Conservation (phyloP, 1,140 invertebrate genomes). For the Macrotrachela quadricornifera region DNA sequence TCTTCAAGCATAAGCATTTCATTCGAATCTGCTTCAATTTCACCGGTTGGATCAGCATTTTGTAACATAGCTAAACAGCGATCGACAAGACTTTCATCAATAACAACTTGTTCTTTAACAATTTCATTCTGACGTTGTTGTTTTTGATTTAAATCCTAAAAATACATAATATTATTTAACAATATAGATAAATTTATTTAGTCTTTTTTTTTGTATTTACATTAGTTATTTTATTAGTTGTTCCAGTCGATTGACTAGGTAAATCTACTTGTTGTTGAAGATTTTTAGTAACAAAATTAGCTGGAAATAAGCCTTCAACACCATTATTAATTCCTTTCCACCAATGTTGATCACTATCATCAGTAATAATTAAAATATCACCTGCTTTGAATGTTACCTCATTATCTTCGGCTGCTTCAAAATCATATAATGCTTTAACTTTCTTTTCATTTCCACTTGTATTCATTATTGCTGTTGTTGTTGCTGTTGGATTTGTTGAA, state of each 20-base stretch:
- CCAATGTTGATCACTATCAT: conserved; percentile 74
- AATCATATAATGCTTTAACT: conserved; percentile 86
- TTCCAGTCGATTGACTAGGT: not conserved
- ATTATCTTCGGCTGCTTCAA: conserved; percentile 96
- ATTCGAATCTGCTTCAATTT: conserved; percentile 38
- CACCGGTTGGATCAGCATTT: conserved; percentile 71
- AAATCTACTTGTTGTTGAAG: not conserved
- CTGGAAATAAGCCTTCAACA: conserved; percentile 82
- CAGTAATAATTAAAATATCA: conserved; percentile 47
- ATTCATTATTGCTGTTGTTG: not conserved
- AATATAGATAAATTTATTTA: no score
- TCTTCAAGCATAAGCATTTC: conserved; percentile 56
- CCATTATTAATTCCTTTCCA: conserved; percentile 84
- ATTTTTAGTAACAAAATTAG: conserved; percentile 61
- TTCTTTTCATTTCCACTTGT: not conserved
- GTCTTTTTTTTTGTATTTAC: no score
- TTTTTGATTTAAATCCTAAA: no score
- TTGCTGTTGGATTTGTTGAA: not conserved
- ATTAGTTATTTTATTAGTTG: no score
- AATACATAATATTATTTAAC: no score
- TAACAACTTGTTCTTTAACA: no score
- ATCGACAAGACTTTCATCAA: conserved; percentile 25
- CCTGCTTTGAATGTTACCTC: conserved; percentile 85
- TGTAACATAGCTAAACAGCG: conserved; percentile 61
- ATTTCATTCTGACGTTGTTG: no score